Conservation (phyloP, 2,888 invertebrate genomes). For the Hirudinaria manillensis region DNA sequence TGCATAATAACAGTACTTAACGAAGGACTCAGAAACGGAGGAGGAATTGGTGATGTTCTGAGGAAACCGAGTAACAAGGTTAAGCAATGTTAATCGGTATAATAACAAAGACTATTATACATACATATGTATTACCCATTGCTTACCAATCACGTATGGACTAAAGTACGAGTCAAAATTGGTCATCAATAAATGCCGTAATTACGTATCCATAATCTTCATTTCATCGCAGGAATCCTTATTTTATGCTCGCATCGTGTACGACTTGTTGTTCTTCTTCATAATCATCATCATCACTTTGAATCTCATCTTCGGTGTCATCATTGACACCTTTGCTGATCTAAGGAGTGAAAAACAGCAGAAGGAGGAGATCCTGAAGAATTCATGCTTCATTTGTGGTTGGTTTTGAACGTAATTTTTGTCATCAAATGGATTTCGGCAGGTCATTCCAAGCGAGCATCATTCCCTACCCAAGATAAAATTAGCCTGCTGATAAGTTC, state of each 20-base stretch:
- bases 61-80: conserved; percentile 88
- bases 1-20: conserved; percentile 97
- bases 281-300: conserved; percentile 98
- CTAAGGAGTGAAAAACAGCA: conserved; percentile 97
- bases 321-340: conserved; percentile 99
- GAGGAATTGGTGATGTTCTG: conserved; percentile 97
- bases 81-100: too few species aligned
- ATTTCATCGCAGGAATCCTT: conserved; percentile 70
- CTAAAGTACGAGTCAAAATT: too few species aligned
- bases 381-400: conserved; percentile 98
- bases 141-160: background rate
- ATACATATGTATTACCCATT: background rate
- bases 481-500: too few species aligned
- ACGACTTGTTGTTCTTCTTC: conserved; percentile 98
- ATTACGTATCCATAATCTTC: too few species aligned
- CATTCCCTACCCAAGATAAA: background rate
- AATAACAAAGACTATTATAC: background rate
- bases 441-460: background rate
- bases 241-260: conserved; percentile 88
- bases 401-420: conserved; percentile 35
- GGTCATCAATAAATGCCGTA: too few species aligned
- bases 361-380: conserved; percentile 91
- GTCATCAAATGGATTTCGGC: background rate
- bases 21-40: conserved; percentile 93
- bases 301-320: conserved; percentile 99